Conservation (phyloP, 2,797 vertebrate genomes). For the Eospalax fontanierii region DNA sequence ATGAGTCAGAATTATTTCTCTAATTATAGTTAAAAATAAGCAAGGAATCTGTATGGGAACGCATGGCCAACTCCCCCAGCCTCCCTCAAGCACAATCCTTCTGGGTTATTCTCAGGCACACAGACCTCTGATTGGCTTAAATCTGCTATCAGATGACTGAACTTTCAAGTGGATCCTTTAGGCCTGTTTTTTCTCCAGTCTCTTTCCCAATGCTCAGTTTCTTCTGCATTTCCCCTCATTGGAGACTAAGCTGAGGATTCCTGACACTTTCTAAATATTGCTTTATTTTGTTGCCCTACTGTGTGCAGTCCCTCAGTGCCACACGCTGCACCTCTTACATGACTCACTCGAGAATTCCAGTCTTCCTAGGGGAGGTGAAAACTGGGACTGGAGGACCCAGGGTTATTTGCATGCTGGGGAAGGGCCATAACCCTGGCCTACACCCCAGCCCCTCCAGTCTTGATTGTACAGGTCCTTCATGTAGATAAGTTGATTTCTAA, state of each 20-base stretch:
- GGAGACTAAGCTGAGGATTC: background rate
- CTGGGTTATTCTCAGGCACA: fast-evolving
- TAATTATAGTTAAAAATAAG: background rate
- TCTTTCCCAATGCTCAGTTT: background rate
- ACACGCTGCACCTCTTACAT: background rate
- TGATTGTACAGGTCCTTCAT: background rate
- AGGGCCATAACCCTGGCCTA: too few species aligned
- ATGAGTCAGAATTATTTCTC: background rate
- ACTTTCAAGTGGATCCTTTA: background rate
- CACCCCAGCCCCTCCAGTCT: too few species aligned
- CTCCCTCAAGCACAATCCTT: background rate
- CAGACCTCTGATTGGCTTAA: background rate
- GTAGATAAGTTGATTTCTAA: background rate
- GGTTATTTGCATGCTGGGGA: background rate
- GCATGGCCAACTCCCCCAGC: background rate
- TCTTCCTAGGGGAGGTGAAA: background rate
- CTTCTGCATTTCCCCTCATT: background rate
- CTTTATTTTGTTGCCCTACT: background rate
- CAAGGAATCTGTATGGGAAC: background rate
- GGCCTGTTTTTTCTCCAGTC: too few species aligned
- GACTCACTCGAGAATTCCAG: background rate
- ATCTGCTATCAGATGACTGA: background rate
- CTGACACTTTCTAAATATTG: background rate
- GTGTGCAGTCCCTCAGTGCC: background rate
- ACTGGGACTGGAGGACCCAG: too few species aligned